Evolutionary conservation across 1,140 invertebrate species (phyloP).

Genomic region (Panulirus ornatus): DNA sequence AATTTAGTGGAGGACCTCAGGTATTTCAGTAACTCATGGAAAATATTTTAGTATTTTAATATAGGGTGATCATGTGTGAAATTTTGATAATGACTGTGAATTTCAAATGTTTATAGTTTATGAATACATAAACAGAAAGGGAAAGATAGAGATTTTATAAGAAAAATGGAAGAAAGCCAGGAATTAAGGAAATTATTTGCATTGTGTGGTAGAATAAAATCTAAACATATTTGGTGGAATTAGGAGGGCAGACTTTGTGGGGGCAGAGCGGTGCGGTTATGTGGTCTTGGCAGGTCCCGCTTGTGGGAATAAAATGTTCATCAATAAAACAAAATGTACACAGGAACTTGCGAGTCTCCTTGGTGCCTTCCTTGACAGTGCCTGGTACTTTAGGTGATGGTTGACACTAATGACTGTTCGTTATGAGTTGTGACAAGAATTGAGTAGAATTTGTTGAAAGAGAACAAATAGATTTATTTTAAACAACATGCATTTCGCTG

Average conservation of each 20-base stretch:
- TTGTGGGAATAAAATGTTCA: conserved; percentile 65
- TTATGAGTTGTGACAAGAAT: neutral
- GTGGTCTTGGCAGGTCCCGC: conserved; percentile 66
- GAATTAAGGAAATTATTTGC: neutral
- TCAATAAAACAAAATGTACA: conserved; percentile 67
- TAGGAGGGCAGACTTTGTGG: conserved; percentile 18
- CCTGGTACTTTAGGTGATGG: neutral
- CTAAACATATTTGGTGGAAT: neutral
- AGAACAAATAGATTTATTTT: neutral
- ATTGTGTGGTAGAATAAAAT: neutral
- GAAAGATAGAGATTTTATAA: neutral
- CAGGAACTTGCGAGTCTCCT: conserved; percentile 50
- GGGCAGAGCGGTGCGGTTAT: conserved; percentile 64
- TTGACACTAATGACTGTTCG: neutral
- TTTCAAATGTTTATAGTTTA: neutral
- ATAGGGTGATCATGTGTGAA: neutral
- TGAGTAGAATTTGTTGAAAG: neutral
- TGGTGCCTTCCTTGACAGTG: conserved; percentile 30
- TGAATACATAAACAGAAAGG: neutral
- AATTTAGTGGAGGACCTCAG: neutral
- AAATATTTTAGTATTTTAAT: neutral
- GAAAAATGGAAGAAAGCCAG: neutral
- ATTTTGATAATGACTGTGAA: neutral
- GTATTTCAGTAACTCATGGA: neutral
- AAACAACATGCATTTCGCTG: neutral